Evolutionary conservation across 2,888 invertebrate genomes (phyloP), one percentile per base, ranked within the genome.

Genomic region (Himalopsyche tibetana): DNA sequence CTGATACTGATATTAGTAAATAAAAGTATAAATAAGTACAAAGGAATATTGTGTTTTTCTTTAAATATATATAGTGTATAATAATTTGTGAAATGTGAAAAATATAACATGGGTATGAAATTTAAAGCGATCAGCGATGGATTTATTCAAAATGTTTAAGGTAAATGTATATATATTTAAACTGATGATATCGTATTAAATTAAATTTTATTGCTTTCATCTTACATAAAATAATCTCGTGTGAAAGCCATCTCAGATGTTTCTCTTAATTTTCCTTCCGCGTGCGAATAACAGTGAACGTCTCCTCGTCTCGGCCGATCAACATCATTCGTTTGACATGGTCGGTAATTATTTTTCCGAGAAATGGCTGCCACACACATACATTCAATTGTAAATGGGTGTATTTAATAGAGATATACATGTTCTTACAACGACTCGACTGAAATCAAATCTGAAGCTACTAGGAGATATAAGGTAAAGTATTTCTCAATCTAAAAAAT

Each of bases 271-370:
- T 84, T 84, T 38, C 38, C 28, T 81, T 63, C 56, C 80, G 81
- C 80, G 55, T 56, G 84, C 55, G 28, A 40, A 80, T 80, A 80
- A 38, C 42, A 36, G 40, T 80, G 17, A n/a, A 80, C 45, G 55
- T 36, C 51, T 28, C 38, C 55, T 82, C 19, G 42, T 63, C 38
- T 15, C 38, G 38, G 38, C 38, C 56, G 63, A 82, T 63, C 82
- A 51, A 42, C 51, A 85, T 74, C 81, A 87, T 85, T 79, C 85
- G 82, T 87, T 85, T 87, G 87, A 74, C 83, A 85, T 82, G 87
- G 85, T 81, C 55, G 45, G 84, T 87, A 85, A 87, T 87, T 83
- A 82, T 87, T 87, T 87, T 87, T 87, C 87, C 82, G 19, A 82
- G 87, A 87, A 87, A 51, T 82, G 85, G 80, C 42, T 15, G 40